phyloP scores from a whole-genome alignment of 2,113 vertebrate species.

The Oreamnos americanus region DNA sequence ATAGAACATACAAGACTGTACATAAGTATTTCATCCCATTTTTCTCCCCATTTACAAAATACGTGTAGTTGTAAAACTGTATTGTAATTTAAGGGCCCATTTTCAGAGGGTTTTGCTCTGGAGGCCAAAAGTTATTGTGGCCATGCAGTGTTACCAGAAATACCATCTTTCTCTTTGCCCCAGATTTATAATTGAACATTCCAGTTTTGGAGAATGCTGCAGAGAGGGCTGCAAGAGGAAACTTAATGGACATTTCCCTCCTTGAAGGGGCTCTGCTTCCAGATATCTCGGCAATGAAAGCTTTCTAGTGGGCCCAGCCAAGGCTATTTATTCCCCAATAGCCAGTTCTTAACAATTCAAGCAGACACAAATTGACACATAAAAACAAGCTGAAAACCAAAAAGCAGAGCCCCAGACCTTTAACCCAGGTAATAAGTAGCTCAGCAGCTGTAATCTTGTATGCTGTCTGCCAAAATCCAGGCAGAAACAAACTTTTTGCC shows the following conservation, averaged over 20 bases:
- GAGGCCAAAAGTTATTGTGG: not conserved
- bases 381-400: not conserved
- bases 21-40: not conserved
- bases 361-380: not conserved
- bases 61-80: not conserved
- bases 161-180: not conserved
- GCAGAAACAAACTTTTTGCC: not conserved
- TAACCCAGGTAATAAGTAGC: not conserved
- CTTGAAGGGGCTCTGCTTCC: not conserved
- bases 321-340: not conserved
- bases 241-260: not conserved
- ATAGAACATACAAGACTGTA: not conserved
- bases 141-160: not conserved
- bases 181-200: not conserved
- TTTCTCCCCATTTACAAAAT: not conserved
- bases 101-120: not conserved
- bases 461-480: not conserved
- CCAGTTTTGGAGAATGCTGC: not conserved
- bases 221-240: not conserved
- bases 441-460: not conserved
- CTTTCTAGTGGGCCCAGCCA: not conserved
- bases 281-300: not conserved
- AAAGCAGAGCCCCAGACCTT: not conserved
- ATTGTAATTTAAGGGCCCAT: not conserved
- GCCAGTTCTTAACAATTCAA: not conserved